phyloP scores from a whole-genome alignment of 2,113 vertebrate species.

The Hemicordylus capensis region DNA sequence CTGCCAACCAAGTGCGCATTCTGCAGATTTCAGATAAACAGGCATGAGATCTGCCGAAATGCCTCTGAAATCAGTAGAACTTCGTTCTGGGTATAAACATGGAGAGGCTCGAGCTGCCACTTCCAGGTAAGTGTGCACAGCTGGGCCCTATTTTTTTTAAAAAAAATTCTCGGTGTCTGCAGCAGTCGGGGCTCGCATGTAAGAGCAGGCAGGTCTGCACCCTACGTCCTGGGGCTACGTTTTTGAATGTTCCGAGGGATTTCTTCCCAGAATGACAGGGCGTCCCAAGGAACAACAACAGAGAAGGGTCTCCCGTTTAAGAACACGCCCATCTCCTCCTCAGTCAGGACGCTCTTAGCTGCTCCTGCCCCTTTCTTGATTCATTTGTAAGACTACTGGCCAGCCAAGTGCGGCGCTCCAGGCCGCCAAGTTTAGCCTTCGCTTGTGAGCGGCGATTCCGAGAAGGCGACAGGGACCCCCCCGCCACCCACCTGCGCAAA shows the following conservation, averaged over 20 bases:
- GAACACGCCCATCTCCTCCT: background rate
- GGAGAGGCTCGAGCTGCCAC: background rate
- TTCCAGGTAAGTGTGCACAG: too few relatives aligned
- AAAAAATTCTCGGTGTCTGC: too few relatives aligned
- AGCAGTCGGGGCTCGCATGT: too few relatives aligned
- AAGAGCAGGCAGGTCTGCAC: too few relatives aligned
- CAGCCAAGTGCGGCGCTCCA: background rate
- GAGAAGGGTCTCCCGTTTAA: background rate
- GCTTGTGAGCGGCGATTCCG: background rate
- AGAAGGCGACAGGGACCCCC: background rate
- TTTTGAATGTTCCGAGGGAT: too few relatives aligned
- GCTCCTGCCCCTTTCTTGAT: background rate
- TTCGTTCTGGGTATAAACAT: background rate
- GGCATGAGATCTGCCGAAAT: background rate
- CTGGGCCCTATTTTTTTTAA: too few relatives aligned
- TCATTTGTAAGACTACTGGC: background rate
- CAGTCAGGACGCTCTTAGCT: background rate
- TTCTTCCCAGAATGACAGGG: background rate
- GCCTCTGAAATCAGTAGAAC: background rate
- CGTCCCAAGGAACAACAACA: background rate
- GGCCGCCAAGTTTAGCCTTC: too few relatives aligned
- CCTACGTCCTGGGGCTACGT: too few relatives aligned
- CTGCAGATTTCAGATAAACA: background rate
- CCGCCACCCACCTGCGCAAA: background rate
- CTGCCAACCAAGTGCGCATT: background rate